Base-by-base conservation (phyloP, 2,888 invertebrate genomes). In the Spodoptera exigua region DNA sequence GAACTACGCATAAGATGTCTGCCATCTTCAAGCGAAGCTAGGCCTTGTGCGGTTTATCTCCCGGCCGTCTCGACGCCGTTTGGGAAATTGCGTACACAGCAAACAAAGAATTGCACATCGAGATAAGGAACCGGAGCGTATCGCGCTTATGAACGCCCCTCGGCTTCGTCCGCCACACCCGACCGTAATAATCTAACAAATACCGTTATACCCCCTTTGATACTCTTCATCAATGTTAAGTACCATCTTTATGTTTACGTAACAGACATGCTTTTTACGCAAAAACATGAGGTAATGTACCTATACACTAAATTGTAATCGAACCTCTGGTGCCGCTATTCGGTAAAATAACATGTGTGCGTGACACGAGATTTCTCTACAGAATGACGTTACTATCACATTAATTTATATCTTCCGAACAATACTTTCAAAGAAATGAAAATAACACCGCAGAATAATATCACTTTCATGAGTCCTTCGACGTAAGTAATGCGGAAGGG, bases 61-160 rank as follows among this genome's bases (percentile, higher is more conserved):
- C 70, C 78, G 76, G 74, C 76, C 68, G 79, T 72, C 76, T 79
- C 82, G 80, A 79, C 79, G 81, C 74, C 88, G 86, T 89, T 89
- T 88, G 84, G 88, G 90, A 90, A 90, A 91, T 91, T 89, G 90
- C 89, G 90, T 88, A 88, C 86, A 86, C 84, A 78, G 84, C 89
- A 89, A 90, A 93, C 92, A 92, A 91, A 91, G 90, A 89, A 92
- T 89, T 88, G 87, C 89, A 84, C 83, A 83, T 80, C 81, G 69
- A 84, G 90, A 92, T 92, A 91, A 89, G 85, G 80, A 80, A 82
- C 76, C 84, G 79, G 76, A 83, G 83, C 84, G 84, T 87, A 87
- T 88, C 87, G 80, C 80, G 81, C 78, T 80, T 84, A 83, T 80
- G 78, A 82, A 83, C 74, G 75, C 65, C 68, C 72, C 75, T 77